Evolutionary conservation across 92 coral and sea anemone genomes (phyloP).

Genomic region (Plumapathes pennacea): DNA sequence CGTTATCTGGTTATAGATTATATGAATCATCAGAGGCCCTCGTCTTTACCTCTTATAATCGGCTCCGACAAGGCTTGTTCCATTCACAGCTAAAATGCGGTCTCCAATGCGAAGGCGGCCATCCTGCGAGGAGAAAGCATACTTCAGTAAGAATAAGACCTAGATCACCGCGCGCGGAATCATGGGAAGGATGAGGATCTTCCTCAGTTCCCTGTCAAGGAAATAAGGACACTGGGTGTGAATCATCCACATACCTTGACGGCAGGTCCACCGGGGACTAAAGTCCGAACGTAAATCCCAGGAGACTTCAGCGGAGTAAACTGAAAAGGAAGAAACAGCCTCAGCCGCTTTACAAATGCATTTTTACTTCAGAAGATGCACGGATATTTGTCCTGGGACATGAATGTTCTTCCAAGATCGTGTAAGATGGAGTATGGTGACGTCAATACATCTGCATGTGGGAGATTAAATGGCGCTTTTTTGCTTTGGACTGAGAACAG

Average conservation of each 20-base stretch:
- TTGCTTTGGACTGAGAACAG: no score
- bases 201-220: no score
- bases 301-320: conserved; percentile 93
- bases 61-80: conserved; percentile 99
- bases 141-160: no score
- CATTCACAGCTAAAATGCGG: conserved; percentile 95
- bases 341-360: no score
- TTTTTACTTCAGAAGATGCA: no score
- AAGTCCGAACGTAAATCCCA: conserved; percentile 93
- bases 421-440: not conserved
- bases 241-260: conserved; percentile 57
- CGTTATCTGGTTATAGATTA: no score
- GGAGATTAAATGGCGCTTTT: no score
- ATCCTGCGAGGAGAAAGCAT: conserved; percentile 62
- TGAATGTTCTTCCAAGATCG: not conserved
- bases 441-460: no score
- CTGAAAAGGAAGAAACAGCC: conserved; percentile 58
- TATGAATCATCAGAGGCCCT: no score
- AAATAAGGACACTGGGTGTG: not conserved
- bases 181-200: no score
- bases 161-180: no score
- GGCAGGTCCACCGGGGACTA: conserved; percentile 90
- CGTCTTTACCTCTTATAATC: conserved; percentile 86
- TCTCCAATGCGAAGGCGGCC: conserved; percentile 99
- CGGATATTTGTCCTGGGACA: no score